A percentile compares a stretch with the other conserved stretches of the same genome.
phyloP scores from a whole-genome alignment of 2,888 invertebrate genomes.

The Ichneumon xanthorius region DNA sequence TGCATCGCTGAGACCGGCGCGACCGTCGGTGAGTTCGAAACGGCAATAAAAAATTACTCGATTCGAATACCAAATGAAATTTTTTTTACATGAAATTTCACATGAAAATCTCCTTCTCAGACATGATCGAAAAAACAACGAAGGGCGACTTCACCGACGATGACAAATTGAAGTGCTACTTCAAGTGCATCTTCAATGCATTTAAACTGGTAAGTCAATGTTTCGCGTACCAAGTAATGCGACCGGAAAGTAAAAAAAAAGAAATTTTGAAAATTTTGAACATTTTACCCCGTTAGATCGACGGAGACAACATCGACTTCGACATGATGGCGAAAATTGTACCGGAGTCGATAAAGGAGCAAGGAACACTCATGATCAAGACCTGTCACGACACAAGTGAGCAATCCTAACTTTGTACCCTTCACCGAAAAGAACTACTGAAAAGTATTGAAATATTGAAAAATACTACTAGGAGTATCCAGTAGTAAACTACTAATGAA shows the following conservation, averaged over 20 bases:
- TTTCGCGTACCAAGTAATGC: not conserved
- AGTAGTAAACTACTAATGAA: no score
- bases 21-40: not conserved
- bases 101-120: not conserved
- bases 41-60: not conserved
- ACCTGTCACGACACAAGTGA: slow-evolving; percentile 69
- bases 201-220: slow-evolving; percentile 72
- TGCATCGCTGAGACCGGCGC: not conserved
- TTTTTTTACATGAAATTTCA: no score
- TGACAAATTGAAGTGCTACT: slow-evolving; percentile 73
- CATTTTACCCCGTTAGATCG: slow-evolving; percentile 14
- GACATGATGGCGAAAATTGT: slow-evolving; percentile 67
- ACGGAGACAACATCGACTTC: slow-evolving; percentile 64
- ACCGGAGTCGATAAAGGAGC: slow-evolving; percentile 67
- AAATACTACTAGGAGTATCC: no score
- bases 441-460: no score
- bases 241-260: not conserved
- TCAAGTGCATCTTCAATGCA: slow-evolving; percentile 75
- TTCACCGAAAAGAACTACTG: no score
- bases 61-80: no score
- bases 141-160: not conserved
- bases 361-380: slow-evolving; percentile 67
- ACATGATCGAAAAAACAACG: not conserved
- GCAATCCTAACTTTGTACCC: slow-evolving; percentile 33
- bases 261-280: not conserved